phyloP scores from a whole-genome alignment of 2,113 vertebrate species.

The Brachirus orientalis region DNA sequence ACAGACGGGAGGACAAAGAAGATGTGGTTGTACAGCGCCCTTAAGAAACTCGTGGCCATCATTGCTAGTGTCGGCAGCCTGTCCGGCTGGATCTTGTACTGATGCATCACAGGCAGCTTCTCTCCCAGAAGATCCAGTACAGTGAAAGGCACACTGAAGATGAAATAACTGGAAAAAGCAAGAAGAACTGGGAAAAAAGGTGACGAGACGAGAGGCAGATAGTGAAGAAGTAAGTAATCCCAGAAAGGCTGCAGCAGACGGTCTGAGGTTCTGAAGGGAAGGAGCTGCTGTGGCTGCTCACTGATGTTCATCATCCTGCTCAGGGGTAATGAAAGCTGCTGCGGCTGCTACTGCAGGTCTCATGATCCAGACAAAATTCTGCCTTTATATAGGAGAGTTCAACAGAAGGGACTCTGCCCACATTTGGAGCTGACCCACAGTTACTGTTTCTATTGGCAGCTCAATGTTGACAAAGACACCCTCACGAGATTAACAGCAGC shows the following conservation, averaged over 20 bases:
- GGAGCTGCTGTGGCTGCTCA: slow-evolving; percentile 20
- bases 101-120: slow-evolving; percentile 53
- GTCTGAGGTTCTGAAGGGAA: slow-evolving; percentile 33
- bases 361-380: slow-evolving; percentile 10
- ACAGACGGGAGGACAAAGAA: slow-evolving; percentile 75
- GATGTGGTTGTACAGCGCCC: slow-evolving; percentile 71
- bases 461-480: slow-evolving; percentile 12
- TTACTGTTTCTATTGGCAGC: background rate
- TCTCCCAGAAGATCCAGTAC: slow-evolving; percentile 74
- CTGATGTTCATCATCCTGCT: slow-evolving; percentile 68
- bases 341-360: slow-evolving; percentile 22
- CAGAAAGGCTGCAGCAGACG: slow-evolving; percentile 73
- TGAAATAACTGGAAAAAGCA: slow-evolving; percentile 71
- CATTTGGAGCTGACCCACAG: background rate
- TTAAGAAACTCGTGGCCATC: slow-evolving; percentile 68
- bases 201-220: slow-evolving; percentile 66
- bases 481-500: slow-evolving; percentile 37
- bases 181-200: slow-evolving; percentile 73
- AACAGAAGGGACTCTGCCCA: slow-evolving; percentile 32
- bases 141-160: slow-evolving; percentile 74
- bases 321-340: slow-evolving; percentile 11
- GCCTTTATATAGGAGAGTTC: slow-evolving; percentile 57
- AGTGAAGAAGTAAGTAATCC: slow-evolving; percentile 70
- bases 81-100: slow-evolving; percentile 77
- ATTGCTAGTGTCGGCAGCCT: slow-evolving; percentile 63